These are phyloP conservation scores for Acleris sparsana DNA, from an alignment of 2,888 invertebrate species.

Conservation along the genomic window DNA sequence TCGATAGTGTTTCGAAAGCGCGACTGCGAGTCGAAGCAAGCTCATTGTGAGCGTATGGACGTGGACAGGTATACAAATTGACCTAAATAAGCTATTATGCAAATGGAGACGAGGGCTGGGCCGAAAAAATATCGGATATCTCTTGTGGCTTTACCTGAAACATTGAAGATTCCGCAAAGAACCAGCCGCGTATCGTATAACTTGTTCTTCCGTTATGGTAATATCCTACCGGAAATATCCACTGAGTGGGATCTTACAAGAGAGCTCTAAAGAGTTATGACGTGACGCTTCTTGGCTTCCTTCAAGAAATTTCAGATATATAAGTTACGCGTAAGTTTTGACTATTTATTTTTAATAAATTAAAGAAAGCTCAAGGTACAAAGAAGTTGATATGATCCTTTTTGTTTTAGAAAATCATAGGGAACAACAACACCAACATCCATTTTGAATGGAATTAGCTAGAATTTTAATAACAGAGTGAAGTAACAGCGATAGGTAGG, in stretches of 20 bases:
- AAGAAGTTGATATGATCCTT: too few relatives aligned
- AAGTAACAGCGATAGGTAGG: not conserved
- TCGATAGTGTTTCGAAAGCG: conserved; percentile 20
- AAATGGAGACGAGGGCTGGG: conserved; percentile 47
- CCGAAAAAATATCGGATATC: conserved; percentile 59
- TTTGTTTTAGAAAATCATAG: too few relatives aligned
- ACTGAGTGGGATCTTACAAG: conserved; percentile 61
- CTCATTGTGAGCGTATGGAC: conserved; percentile 42
- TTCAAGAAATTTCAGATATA: not conserved
- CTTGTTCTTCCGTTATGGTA: conserved; percentile 78
- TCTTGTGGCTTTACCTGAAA: conserved; percentile 62
- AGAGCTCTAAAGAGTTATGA: conserved; percentile 5
- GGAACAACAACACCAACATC: too few relatives aligned
- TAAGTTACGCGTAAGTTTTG: too few relatives aligned
- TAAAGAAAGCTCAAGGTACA: too few relatives aligned
- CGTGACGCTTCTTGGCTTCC: conserved; percentile 8
- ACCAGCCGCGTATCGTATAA: conserved; percentile 70
- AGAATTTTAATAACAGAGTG: too few relatives aligned
- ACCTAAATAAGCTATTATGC: conserved; percentile 60
- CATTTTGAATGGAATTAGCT: too few relatives aligned
- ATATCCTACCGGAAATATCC: conserved; percentile 70
- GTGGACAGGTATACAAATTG: conserved; percentile 52
- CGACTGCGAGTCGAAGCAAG: conserved; percentile 35
- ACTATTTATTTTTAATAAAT: too few relatives aligned
- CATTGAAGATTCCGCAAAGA: conserved; percentile 59